Conservation (phyloP, 2,113 vertebrate species). For the Phoxinus phoxinus region DNA sequence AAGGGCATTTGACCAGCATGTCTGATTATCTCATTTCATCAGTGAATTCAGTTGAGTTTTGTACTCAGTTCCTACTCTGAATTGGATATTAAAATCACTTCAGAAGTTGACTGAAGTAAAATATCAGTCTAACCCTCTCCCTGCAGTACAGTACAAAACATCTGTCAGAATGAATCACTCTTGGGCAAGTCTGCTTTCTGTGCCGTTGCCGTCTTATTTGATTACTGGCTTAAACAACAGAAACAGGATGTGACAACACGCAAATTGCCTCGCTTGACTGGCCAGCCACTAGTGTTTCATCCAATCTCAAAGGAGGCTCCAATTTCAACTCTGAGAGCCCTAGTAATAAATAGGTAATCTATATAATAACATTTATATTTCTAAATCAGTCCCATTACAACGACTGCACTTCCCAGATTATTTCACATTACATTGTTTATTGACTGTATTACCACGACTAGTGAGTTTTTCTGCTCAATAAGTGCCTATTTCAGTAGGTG, state of each 20-base stretch:
- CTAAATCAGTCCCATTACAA: slow-evolving; percentile 60
- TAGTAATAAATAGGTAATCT: slow-evolving; percentile 60
- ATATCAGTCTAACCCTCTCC: background rate
- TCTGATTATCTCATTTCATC: background rate
- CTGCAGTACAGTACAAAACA: slow-evolving; percentile 4
- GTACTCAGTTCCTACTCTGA: background rate
- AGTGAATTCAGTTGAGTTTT: background rate
- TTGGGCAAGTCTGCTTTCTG: background rate
- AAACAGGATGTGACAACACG: slow-evolving; percentile 26
- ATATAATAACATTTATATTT: slow-evolving; percentile 62
- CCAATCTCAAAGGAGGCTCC: slow-evolving; percentile 39
- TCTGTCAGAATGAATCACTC: slow-evolving; percentile 26
- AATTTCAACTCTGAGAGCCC: slow-evolving; percentile 34
- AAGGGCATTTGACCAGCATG: background rate
- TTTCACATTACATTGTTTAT: slow-evolving; percentile 58
- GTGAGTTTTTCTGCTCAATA: slow-evolving; percentile 53
- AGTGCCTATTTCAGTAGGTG: slow-evolving; percentile 10
- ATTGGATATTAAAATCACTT: slow-evolving; percentile 3
- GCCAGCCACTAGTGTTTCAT: slow-evolving; percentile 24
- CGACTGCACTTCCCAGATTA: slow-evolving; percentile 50
- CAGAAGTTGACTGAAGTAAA: background rate
- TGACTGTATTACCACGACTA: slow-evolving; percentile 54
- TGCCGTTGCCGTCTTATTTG: slow-evolving; percentile 9
- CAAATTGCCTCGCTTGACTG: slow-evolving; percentile 32
- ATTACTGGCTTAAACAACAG: slow-evolving; percentile 24